phyloP scores from a whole-genome alignment of 2,113 vertebrate species.

The Nesogale talazaci region DNA sequence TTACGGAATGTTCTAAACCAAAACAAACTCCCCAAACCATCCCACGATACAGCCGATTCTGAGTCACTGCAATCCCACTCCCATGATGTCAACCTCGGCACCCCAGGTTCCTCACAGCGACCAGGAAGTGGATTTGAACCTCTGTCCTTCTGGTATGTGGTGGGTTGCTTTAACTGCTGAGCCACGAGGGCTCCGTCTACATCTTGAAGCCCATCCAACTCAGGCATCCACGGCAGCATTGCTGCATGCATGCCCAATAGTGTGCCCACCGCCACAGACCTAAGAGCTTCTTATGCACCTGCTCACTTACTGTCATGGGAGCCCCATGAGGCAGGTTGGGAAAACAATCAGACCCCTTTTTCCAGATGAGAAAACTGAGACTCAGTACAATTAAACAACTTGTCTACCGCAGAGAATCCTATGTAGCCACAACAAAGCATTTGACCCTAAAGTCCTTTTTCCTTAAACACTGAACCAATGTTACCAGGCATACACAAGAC shows the following conservation, averaged over 20 bases:
- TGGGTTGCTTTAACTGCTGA: too few relatives aligned
- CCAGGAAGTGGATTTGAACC: too few relatives aligned
- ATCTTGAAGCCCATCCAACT: not conserved
- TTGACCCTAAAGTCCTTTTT: not conserved
- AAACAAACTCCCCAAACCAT: not conserved
- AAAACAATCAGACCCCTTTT: not conserved
- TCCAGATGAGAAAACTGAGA: conserved; percentile 1
- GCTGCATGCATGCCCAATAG: not conserved
- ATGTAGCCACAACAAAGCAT: not conserved
- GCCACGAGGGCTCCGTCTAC: not conserved
- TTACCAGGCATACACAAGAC: not conserved
- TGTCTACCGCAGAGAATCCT: not conserved
- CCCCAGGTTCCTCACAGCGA: not conserved
- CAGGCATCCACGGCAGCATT: accelerated
- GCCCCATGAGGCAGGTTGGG: not conserved
- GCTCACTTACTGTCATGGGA: not conserved
- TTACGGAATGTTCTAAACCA: not conserved
- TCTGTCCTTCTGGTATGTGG: too few relatives aligned
- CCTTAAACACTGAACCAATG: not conserved
- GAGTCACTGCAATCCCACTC: not conserved
- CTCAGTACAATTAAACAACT: not conserved
- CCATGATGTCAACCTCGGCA: too few relatives aligned
- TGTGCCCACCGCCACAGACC: not conserved
- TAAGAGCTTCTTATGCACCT: not conserved
- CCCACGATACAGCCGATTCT: not conserved